Evolutionary conservation across 2,797 vertebrate species (phyloP).

Genomic region (Pelochelys cantorii): DNA sequence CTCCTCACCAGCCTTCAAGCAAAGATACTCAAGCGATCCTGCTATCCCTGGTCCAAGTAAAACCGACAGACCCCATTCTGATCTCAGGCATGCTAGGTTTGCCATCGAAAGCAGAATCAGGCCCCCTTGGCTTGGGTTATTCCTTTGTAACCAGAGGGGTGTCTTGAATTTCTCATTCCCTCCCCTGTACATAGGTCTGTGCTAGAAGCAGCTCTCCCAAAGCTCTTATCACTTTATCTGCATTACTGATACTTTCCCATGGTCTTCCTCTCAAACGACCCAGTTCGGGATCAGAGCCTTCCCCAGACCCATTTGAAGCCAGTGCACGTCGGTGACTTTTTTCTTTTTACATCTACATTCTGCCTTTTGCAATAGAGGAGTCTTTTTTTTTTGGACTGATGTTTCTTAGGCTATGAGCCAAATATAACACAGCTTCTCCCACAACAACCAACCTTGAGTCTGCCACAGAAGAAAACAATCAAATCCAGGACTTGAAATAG

Average conservation of each 20-base stretch:
- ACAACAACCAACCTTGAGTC: fast-evolving
- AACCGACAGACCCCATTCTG: background rate
- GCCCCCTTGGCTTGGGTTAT: background rate
- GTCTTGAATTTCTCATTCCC: background rate
- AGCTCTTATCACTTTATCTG: background rate
- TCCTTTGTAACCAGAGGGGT: background rate
- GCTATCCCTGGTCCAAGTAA: background rate
- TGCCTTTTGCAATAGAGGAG: background rate
- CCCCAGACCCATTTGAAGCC: background rate
- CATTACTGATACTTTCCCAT: background rate
- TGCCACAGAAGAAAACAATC: background rate
- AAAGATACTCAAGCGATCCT: background rate
- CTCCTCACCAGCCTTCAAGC: background rate
- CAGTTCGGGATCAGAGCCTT: background rate
- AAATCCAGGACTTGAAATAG: background rate
- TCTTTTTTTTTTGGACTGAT: background rate
- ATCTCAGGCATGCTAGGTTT: background rate
- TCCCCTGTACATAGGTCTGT: background rate
- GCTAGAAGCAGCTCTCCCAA: background rate
- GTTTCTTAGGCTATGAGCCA: slow-evolving; percentile 46
- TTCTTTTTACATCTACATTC: background rate
- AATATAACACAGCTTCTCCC: background rate
- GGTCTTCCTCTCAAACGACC: background rate
- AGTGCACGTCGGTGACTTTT: background rate
- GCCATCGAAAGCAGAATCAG: background rate